Conservation (phyloP, 2,888 invertebrate genomes). For the Pocota personata region DNA sequence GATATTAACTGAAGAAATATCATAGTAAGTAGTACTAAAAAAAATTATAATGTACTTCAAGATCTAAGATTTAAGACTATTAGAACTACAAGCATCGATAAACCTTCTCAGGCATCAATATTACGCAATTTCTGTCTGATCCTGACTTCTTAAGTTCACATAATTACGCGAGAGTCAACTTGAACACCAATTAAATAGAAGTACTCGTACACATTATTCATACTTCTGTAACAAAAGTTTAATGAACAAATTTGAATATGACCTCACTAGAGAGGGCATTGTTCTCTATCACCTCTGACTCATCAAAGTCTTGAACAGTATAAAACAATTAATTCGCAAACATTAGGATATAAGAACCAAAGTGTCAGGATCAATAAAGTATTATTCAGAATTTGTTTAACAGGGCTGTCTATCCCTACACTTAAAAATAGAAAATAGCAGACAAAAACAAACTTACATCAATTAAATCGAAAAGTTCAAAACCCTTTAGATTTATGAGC, state of each 20-base stretch:
- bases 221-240: background rate
- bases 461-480: constrained; percentile 23
- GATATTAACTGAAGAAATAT: no score
- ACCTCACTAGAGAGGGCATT: background rate
- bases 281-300: background rate
- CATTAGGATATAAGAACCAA: background rate
- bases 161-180: background rate
- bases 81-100: no score
- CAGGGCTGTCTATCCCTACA: background rate
- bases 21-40: no score
- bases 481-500: background rate
- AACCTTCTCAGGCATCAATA: no score
- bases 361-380: background rate
- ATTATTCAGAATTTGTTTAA: background rate
- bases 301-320: background rate
- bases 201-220: no score
- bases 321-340: background rate
- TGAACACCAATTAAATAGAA: background rate
- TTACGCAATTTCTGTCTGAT: no score
- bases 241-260: background rate
- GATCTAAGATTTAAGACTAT: no score
- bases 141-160: no score
- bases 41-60: no score
- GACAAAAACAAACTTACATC: background rate
- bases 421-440: background rate